These are phyloP conservation scores for Blastomussa wellsi DNA, from an alignment of 92 coral and sea anemone genomes.

Conservation along the genomic window DNA sequence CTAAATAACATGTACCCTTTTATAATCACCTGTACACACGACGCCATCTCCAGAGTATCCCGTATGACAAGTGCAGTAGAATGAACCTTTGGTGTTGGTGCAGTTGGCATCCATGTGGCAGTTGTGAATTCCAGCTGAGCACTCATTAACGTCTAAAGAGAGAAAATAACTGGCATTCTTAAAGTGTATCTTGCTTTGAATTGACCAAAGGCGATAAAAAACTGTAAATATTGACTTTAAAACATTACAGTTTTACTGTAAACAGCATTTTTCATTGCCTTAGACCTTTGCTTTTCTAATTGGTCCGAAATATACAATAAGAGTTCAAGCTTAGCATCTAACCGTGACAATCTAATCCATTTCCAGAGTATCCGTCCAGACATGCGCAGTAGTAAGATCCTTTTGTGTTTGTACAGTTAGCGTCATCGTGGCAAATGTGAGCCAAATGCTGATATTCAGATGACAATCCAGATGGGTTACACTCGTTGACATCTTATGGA, in stretches of 20 bases:
- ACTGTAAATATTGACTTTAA: not conserved
- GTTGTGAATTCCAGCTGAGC: conserved; percentile 51
- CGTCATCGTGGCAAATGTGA: conserved; percentile 53
- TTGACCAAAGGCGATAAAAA: not conserved
- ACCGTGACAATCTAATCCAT: conserved; percentile 13
- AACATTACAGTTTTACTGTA: not conserved
- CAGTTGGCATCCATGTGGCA: conserved; percentile 78
- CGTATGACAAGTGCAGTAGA: conserved; percentile 79
- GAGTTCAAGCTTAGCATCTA: not conserved
- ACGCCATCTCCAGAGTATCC: conserved; percentile 87
- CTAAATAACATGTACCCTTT: not conserved
- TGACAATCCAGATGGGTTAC: conserved; percentile 46
- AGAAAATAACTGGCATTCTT: not conserved
- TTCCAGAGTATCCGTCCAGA: conserved; percentile 38
- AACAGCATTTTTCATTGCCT: not conserved
- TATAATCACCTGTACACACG: conserved; percentile 62
- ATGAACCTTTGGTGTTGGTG: conserved; percentile 80
- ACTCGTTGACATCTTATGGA: conserved; percentile 55
- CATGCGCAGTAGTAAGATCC: conserved; percentile 42
- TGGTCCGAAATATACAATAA: not conserved
- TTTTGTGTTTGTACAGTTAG: conserved; percentile 38
- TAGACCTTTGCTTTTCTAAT: no score
- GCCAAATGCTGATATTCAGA: conserved; percentile 44
- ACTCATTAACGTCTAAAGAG: conserved; percentile 61
- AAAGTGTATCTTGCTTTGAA: not conserved